These are phyloP conservation scores for Sclerurus mexicanus DNA, from an alignment of 2,113 vertebrate species.

Conservation along the genomic window DNA sequence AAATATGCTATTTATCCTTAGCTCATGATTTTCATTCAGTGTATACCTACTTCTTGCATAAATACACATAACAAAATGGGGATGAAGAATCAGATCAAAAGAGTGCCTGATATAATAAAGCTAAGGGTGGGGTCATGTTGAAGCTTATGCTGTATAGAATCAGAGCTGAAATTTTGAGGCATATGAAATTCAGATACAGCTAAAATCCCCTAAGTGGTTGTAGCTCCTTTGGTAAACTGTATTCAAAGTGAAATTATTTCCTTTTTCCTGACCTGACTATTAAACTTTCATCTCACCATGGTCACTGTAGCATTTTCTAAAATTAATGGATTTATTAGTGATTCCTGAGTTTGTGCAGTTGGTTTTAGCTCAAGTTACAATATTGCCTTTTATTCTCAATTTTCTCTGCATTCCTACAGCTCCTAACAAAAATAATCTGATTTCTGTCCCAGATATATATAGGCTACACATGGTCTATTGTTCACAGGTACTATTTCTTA, in stretches of 20 bases:
- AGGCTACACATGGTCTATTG: not conserved
- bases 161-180: not conserved
- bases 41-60: not conserved
- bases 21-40: not conserved
- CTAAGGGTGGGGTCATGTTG: not conserved
- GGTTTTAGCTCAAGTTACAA: not conserved
- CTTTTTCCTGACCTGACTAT: not conserved
- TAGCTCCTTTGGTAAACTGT: not conserved
- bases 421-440: not conserved
- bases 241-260: conserved; percentile 20
- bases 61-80: not conserved
- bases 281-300: not conserved
- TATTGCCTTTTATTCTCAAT: not conserved
- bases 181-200: not conserved
- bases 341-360: not conserved
- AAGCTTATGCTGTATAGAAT: not conserved
- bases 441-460: not conserved
- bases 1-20: not conserved
- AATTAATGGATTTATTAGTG: not conserved
- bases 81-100: not conserved
- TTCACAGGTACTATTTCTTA: not conserved
- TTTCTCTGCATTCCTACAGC: not conserved
- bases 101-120: not conserved
- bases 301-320: not conserved
- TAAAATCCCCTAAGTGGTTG: not conserved